Base-by-base conservation (phyloP, 2,113 vertebrate species). In the Muscicapa adusta region DNA sequence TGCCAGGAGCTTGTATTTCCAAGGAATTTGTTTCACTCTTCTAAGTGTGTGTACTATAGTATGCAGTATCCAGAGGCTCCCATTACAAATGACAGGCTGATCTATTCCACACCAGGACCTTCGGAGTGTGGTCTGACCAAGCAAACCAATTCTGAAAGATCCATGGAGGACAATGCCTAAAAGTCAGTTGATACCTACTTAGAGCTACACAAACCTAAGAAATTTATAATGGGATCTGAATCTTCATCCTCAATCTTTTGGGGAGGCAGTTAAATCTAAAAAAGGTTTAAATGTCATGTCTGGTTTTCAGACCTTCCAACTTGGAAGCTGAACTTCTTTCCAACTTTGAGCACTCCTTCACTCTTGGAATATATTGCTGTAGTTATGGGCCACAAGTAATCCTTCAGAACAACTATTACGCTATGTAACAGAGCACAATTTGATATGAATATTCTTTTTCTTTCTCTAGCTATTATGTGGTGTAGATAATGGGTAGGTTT, bases 391-490 rank as follows among this genome's bases (percentile, higher is more conserved):
- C 60, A 54, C 54, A 65, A 83, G 7, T 38, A 76, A 80, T 90
- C 74, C 42, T 76, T 70, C 62, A 90, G 45, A 73, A 57, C 36
- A 71, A 34, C 14, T 25, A 66, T 80, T 76, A 58, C 2, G 50
- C 24, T 76, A 18, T 0, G 5, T 84, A 87, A 88, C 24, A 51
- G 9, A 58, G 29, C 34, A 28, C 26, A 81, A 65, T 89, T 91
- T 65, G 70, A 85, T 79, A 11, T 85, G 54, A 92, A 89, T 96
- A 91, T 84, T 91, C 40, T 68, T 84, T 86, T 91, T 68, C 54
- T 89, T 94, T 50, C 53, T 93, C 36, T 57, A 50, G 29, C 36
- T 70, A 79, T 73, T 75, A 47, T 29, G 36, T 82, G 45, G 20
- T 79, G 33, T 54, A 79, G 38, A 78, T 79, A 94, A 89, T 70